Conservation (phyloP, 2,113 vertebrate genomes). For the Nothobranchius furzeri region DNA sequence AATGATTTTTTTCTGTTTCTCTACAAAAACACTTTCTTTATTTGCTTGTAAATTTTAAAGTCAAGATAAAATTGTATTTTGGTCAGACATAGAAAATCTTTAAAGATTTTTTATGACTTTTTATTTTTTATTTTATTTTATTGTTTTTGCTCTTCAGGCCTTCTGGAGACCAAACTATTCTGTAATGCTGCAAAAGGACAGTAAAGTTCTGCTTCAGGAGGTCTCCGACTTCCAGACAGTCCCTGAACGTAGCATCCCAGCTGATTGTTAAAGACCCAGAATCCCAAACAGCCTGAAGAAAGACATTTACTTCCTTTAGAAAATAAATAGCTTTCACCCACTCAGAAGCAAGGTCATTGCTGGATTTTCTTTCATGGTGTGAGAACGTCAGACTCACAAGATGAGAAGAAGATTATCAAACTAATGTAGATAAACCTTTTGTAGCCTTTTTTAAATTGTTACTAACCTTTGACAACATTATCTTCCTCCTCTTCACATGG, state of each 20-base stretch:
- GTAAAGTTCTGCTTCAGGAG: not conserved
- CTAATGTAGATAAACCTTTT: not conserved
- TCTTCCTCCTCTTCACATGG: too few relatives aligned
- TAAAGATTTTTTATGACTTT: too few relatives aligned
- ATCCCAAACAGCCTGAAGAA: not conserved
- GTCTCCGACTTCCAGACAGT: not conserved
- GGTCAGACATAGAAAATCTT: too few relatives aligned
- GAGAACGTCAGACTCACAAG: not conserved
- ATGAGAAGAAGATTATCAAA: not conserved
- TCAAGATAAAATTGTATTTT: too few relatives aligned
- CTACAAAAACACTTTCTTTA: too few relatives aligned
- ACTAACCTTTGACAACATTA: too few relatives aligned
- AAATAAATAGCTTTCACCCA: slow-evolving; percentile 3
- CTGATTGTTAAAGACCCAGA: not conserved
- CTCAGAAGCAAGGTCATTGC: not conserved
- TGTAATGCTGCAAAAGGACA: too few relatives aligned
- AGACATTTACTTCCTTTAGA: not conserved
- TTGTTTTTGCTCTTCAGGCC: too few relatives aligned
- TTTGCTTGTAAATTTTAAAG: too few relatives aligned
- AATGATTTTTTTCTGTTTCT: too few relatives aligned
- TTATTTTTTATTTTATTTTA: too few relatives aligned
- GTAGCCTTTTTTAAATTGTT: not conserved
- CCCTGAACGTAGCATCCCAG: not conserved
- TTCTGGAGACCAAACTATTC: too few relatives aligned
- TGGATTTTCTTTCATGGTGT: not conserved